Percentiles rank a stretch among this genome's conserved stretches.
These are phyloP conservation scores for Papilio polyxenes DNA, from an alignment of 1,140 invertebrate genomes.

Conservation along the genomic window DNA sequence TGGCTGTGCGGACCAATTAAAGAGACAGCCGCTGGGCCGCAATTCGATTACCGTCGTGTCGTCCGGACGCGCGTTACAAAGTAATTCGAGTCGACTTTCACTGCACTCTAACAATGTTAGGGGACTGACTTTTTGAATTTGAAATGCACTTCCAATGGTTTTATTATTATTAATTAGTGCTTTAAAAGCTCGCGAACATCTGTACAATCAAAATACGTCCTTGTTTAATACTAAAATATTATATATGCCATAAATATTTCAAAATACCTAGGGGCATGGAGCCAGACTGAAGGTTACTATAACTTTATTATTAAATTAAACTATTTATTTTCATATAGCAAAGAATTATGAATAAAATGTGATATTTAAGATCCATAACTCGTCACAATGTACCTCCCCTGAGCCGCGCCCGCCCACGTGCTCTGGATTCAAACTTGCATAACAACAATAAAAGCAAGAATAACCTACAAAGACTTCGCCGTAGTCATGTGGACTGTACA, in stretches of 20 bases:
- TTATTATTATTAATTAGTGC: not conserved
- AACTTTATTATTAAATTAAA: no score
- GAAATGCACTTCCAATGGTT: not conserved
- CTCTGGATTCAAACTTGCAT: constrained; percentile 16
- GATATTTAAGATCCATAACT: not conserved
- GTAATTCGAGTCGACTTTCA: constrained; percentile 62
- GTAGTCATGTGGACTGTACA: not conserved
- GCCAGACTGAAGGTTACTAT: no score
- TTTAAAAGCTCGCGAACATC: not conserved
- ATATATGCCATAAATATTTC: no score
- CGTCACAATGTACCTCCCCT: not conserved
- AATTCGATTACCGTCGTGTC: constrained; percentile 59
- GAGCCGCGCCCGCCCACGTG: not conserved
- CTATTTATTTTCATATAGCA: not conserved
- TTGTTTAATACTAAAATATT: no score
- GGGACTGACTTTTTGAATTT: constrained; percentile 48
- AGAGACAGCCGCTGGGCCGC: constrained; percentile 47
- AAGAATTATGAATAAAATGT: not conserved
- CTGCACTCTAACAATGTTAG: constrained; percentile 52
- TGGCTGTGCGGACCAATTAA: constrained; percentile 56
- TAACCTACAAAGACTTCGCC: constrained; percentile 39
- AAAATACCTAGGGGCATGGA: no score
- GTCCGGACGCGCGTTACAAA: constrained; percentile 54
- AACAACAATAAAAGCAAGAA: constrained; percentile 43
- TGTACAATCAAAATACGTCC: no score